A percentile compares a stretch with the other conserved stretches of the same genome.
These are phyloP conservation scores for Agapornis canus DNA, from an alignment of 2,797 vertebrate genomes.

Conservation along the genomic window DNA sequence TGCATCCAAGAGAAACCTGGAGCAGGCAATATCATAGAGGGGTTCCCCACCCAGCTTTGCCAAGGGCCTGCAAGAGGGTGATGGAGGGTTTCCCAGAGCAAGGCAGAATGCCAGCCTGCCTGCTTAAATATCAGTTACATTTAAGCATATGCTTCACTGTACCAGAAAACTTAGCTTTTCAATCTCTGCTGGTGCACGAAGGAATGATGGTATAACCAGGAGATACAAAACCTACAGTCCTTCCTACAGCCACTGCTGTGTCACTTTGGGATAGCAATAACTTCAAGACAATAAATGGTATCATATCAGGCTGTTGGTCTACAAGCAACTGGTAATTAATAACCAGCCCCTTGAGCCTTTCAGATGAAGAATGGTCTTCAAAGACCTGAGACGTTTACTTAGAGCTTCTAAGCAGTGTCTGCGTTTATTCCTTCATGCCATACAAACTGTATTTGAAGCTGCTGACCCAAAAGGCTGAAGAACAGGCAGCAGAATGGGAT, in stretches of 20 bases:
- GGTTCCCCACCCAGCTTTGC: not conserved
- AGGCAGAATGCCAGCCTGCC: not conserved
- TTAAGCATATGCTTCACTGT: not conserved
- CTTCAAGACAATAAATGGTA: not conserved
- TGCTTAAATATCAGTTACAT: not conserved
- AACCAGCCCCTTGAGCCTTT: not conserved
- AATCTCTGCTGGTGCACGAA: not conserved
- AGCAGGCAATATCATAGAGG: fast-evolving
- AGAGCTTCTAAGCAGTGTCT: not conserved
- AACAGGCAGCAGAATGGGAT: not conserved
- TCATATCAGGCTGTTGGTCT: not conserved
- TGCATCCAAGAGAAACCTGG: not conserved
- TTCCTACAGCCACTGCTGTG: not conserved
- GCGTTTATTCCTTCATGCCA: not conserved
- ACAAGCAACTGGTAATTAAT: not conserved
- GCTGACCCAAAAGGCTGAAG: not conserved
- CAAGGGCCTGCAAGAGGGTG: not conserved
- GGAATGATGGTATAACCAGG: fast-evolving
- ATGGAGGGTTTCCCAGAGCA: not conserved
- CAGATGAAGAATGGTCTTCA: not conserved
- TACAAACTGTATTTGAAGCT: not conserved
- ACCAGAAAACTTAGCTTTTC: not conserved
- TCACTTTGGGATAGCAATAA: not conserved
- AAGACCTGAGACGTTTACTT: not conserved
- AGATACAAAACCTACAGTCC: not conserved